phyloP scores from a whole-genome alignment of 92 coral and sea anemone species.

The Epizoanthus stellaris region DNA sequence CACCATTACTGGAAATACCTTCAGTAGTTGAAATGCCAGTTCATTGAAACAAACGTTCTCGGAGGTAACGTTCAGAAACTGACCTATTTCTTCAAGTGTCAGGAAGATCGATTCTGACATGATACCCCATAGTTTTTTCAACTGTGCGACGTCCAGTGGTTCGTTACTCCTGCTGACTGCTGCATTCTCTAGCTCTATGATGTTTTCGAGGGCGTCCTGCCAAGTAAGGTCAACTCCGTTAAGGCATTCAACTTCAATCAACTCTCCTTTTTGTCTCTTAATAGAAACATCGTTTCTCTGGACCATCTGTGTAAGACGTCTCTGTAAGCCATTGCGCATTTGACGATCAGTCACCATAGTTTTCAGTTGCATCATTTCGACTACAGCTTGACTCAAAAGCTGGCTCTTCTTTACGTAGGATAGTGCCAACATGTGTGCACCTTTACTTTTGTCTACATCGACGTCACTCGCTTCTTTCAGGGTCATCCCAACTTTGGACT shows the following conservation, averaged over 20 bases:
- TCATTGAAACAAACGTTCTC: neutral
- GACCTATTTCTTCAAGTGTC: neutral
- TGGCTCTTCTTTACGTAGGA: constrained; percentile 34
- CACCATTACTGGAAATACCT: neutral
- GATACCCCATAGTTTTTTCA: constrained; percentile 29
- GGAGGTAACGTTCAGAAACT: no score
- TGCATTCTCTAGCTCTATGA: constrained; percentile 8
- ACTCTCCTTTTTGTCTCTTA: constrained; percentile 25
- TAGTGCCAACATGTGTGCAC: constrained; percentile 3
- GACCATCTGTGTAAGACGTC: constrained; percentile 20
- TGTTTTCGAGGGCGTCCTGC: constrained; percentile 17
- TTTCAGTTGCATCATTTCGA: neutral
- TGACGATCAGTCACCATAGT: constrained; percentile 14
- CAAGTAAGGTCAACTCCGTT: constrained; percentile 14
- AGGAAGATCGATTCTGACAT: neutral
- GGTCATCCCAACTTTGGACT: neutral
- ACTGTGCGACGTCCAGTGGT: neutral
- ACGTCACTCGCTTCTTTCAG: constrained; percentile 31
- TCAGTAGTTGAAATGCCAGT: neutral
- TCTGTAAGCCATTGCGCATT: neutral
- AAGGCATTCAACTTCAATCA: constrained; percentile 29
- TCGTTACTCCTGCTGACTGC: constrained; percentile 9
- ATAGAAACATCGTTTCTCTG: constrained; percentile 21
- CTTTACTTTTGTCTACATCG: constrained; percentile 13
- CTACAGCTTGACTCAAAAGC: neutral